Percentiles rank a stretch among this genome's conserved stretches.
phyloP scores from a whole-genome alignment of 1,140 invertebrate species.

The Leptestheria dahalacensis region DNA sequence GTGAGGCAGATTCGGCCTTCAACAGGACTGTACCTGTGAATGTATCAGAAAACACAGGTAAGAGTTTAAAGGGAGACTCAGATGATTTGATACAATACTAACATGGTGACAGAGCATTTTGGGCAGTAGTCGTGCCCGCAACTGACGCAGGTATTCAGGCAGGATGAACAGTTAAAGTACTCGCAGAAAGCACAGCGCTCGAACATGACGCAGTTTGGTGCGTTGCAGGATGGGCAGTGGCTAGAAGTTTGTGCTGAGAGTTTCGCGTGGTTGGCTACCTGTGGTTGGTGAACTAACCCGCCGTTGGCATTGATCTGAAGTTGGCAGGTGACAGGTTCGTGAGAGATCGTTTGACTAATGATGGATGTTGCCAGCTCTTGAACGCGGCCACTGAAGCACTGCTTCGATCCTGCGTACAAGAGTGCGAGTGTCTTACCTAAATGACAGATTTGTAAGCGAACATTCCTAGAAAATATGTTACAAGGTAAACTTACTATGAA shows the following conservation, averaged over 20 bases:
- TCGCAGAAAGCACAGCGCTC: slow-evolving; percentile 1
- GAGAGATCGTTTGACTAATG: no score
- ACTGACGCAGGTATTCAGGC: neutral
- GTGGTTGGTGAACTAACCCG: no score
- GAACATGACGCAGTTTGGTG: neutral
- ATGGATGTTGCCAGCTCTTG: no score
- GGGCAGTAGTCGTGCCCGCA: neutral
- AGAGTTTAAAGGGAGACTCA: neutral
- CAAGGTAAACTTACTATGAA: neutral
- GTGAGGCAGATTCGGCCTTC: slow-evolving; percentile 1
- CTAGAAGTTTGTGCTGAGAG: neutral
- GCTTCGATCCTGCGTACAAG: no score
- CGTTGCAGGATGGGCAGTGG: neutral
- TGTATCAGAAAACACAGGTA: neutral
- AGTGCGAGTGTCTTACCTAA: no score
- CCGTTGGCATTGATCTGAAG: no score
- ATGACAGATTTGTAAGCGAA: no score
- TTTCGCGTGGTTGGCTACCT: neutral
- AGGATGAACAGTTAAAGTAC: neutral
- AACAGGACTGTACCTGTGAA: neutral
- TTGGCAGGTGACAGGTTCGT: no score
- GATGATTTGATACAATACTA: neutral
- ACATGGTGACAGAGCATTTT: slow-evolving; percentile 1
- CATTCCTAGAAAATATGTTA: neutral
- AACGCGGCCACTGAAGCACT: no score